Percentiles rank a stretch among this genome's conserved stretches.
Evolutionary conservation across 2,113 vertebrate genomes (phyloP).

Genomic region (Pelecanoides urinatrix): DNA sequence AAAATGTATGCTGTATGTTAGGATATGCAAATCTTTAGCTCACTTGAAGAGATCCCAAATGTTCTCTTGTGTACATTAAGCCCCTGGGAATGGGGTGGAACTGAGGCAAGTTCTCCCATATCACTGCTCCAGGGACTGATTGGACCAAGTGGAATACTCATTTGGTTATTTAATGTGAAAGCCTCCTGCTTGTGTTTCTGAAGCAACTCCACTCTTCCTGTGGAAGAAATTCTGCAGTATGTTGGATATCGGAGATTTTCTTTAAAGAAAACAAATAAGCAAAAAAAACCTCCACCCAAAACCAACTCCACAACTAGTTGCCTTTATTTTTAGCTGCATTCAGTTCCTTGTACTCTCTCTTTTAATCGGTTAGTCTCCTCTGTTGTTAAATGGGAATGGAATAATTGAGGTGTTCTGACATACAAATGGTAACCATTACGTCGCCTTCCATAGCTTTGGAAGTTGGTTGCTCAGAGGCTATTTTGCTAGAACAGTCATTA

Average conservation of each 20-base stretch:
- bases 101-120: background rate
- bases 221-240: background rate
- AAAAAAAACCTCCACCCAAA: background rate
- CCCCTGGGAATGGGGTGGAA: background rate
- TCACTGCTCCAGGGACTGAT: background rate
- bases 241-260: background rate
- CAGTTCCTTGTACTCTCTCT: background rate
- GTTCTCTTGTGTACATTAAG: background rate
- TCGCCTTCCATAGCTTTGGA: background rate
- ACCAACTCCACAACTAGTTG: background rate
- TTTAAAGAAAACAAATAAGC: background rate
- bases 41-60: background rate
- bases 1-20: background rate
- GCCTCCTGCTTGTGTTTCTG: background rate
- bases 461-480: background rate
- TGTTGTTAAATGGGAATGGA: background rate
- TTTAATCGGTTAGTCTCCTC: background rate
- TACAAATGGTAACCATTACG: background rate
- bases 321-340: background rate
- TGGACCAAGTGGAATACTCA: background rate
- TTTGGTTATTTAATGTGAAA: background rate
- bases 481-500: background rate
- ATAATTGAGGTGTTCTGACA: background rate
- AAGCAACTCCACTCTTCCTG: background rate
- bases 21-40: background rate